phyloP scores from a whole-genome alignment of 2,888 invertebrate species.

The Desoria tigrina region DNA sequence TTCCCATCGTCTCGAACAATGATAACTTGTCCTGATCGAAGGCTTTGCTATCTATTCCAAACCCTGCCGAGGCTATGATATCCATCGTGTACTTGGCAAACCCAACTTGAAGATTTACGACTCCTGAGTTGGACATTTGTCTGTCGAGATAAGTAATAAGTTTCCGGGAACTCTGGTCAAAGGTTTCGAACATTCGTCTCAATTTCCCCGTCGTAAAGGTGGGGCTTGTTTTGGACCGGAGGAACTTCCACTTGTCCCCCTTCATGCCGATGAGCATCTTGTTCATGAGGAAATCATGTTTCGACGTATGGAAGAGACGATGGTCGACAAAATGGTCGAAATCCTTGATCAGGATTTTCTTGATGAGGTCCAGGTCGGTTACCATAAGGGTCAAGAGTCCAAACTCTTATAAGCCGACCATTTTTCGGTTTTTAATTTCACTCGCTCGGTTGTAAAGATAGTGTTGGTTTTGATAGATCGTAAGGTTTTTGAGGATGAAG shows the following conservation, averaged over 20 bases:
- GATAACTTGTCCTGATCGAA: constrained; percentile 58
- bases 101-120: constrained; percentile 62
- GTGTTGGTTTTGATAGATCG: not conserved
- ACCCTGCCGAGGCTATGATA: constrained; percentile 65
- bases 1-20: constrained; percentile 61
- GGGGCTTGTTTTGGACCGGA: constrained; percentile 67
- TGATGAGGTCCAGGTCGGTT: constrained; percentile 44
- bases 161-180: constrained; percentile 63
- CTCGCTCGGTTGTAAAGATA: constrained; percentile 17
- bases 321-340: constrained; percentile 45
- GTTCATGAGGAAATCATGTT: constrained; percentile 9
- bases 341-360: constrained; percentile 43
- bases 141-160: constrained; percentile 60
- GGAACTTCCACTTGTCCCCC: constrained; percentile 65
- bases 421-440: constrained; percentile 2
- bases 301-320: constrained; percentile 23
- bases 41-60: constrained; percentile 66
- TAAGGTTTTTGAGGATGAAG: not conserved
- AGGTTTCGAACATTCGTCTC: constrained; percentile 66
- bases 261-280: constrained; percentile 61
- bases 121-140: constrained; percentile 55
- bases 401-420: constrained; percentile 35
- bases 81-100: constrained; percentile 66
- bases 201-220: constrained; percentile 70
- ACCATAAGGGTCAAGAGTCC: constrained; percentile 30